Evolutionary conservation across 1,140 invertebrate species (phyloP), one percentile per base, ranked within the genome.

Genomic region (Leptinotarsa lineolata): DNA sequence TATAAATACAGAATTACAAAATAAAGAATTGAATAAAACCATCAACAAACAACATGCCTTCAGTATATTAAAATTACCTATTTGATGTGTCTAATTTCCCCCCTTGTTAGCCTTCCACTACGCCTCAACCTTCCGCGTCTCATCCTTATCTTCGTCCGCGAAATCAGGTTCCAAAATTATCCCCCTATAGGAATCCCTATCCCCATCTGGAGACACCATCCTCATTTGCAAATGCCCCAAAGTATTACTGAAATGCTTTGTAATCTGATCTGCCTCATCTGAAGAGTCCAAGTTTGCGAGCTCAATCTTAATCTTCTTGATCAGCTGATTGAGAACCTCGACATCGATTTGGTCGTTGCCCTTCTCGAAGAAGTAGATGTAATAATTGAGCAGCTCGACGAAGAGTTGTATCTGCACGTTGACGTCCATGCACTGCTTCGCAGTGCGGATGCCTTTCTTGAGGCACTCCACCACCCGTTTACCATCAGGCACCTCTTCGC

Each of bases 381-480:
- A 98, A 80, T 96, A 91, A 84, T 98, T 97, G 11, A 99, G 86
- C 65, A 99, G 88, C 85, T 99, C 97, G 18, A 97, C 95, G 83
- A 97, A 95, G 3, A 99, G 87, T 83, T 99, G 97, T 8, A 97
- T 95, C 87, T 99, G 96, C 21, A 99, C 96, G 4, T 93, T 93
- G n/a, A 91, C 91, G 85, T 99, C 97, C 94, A 99, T 96, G 79
- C 97, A 99, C 78, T 99, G 97, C 79, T 94, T 96, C 3, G 95
- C 95, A 76, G 99, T 97, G 75, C 95, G 91, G 1, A 96, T 91
- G 5, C 95, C 96, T 85, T 99, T 99, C 84, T 98, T 98, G 68
- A 99, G 86, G 85, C 97, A 99, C 81, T 99, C 97, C 58, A 97
- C 86, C 0, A 98, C 97, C 30, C 77, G 79, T 93, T 83, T 93